Percentiles rank a stretch among this genome's conserved stretches.
Conservation (phyloP, 2,113 vertebrate genomes). For the Tupaia tana region DNA sequence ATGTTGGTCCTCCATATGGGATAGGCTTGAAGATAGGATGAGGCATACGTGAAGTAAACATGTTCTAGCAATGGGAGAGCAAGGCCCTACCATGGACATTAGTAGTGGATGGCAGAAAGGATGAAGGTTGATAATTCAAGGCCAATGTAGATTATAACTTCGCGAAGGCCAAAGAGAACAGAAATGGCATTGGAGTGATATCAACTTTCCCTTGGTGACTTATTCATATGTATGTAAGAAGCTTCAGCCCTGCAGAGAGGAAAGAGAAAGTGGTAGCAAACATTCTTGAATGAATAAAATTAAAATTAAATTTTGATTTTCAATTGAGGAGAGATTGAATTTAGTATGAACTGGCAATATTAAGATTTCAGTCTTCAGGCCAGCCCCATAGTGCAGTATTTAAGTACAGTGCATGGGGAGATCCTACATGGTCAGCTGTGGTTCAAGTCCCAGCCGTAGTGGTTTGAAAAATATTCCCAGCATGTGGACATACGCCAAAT, state of each 20-base stretch:
- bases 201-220: background rate
- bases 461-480: too few species aligned
- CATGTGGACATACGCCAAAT: too few species aligned
- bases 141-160: background rate
- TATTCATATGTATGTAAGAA: background rate
- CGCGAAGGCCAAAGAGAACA: background rate
- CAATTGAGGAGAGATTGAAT: background rate
- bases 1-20: background rate
- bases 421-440: too few species aligned
- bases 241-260: background rate
- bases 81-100: background rate
- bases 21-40: background rate
- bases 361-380: background rate
- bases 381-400: too few species aligned
- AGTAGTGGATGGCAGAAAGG: background rate
- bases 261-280: background rate
- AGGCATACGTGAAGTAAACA: background rate
- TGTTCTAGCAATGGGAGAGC: background rate
- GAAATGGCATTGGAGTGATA: background rate
- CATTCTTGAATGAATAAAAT: slow-evolving; percentile 1
- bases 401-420: too few species aligned
- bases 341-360: background rate
- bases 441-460: too few species aligned
- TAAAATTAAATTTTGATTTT: background rate
- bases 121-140: background rate